Base-by-base conservation (phyloP, 2,888 invertebrate species). In the Ramazzottius varieornatus region DNA sequence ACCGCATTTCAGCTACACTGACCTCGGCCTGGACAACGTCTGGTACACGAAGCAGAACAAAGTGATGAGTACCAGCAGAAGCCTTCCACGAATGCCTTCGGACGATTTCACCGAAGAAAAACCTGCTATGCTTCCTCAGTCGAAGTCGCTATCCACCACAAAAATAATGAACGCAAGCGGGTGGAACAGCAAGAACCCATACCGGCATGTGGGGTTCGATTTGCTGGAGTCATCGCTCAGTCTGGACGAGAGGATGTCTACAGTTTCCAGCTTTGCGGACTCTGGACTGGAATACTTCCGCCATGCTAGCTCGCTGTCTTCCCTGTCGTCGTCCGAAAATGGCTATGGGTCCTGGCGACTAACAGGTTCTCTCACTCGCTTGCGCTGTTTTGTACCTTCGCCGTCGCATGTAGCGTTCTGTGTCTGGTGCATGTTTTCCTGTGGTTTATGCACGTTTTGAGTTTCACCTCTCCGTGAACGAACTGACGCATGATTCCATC, bases 141-240 rank as follows among this genome's bases (percentile, higher is more conserved):
- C 54, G 4, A 54, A 54, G 29, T 54, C 54, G 29, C 13, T 40
- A 40, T 20, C 40, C 40, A 40, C 13, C 20, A 20, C 13, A 8
- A 13, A 8, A 8, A n/a, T n/a, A n/a, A 20, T 20, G 40, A 4
- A 54, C 54, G n/a, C 20, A 24, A 24, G 16, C 4, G n/a, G 16
- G 54, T 4, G 4, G 54, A 29, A 4, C 24, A 29, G 16, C 4
- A 54, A 13, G n/a, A 54, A 54, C 24, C 54, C 54, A 8, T 54
- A 54, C 29, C 54, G 54, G 54, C 54, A 54, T 54, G 54, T 54
- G 54, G 54, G 54, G 24, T 54, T 54, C 54, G 54, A 54, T 13
- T 24, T 54, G n/a, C 54, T 54, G n/a, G 54, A 54, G 24, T 54
- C 54, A 8, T 54, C 54, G 16, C 20, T 54, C 16, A 54, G 54